Percentiles rank a stretch among this genome's conserved stretches.
Conservation (phyloP, 2,113 vertebrate species). For the Ornithorhynchus anatinus region DNA sequence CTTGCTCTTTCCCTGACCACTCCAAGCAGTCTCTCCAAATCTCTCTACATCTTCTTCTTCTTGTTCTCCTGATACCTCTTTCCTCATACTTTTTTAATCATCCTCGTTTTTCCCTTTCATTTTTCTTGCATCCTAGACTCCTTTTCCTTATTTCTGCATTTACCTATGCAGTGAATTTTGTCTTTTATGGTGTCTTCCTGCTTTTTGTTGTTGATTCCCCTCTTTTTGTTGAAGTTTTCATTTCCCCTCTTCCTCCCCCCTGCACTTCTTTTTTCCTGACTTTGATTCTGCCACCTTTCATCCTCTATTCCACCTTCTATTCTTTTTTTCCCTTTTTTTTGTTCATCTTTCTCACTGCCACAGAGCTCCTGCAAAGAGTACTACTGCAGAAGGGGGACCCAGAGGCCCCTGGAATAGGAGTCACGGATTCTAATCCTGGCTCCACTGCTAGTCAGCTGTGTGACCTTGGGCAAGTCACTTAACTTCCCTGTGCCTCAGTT, state of each 20-base stretch:
- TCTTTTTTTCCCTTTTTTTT: neutral
- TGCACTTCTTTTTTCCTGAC: neutral
- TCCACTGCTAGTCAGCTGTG: no score
- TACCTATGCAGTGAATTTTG: neutral
- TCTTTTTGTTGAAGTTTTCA: neutral
- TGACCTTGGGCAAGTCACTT: no score
- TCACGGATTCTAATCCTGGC: no score
- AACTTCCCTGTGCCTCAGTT: no score
- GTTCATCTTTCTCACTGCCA: neutral
- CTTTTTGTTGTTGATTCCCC: neutral
- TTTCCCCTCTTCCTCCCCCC: neutral
- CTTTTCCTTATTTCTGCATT: neutral
- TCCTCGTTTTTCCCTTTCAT: neutral
- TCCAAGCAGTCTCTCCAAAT: no score
- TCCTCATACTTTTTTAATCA: no score
- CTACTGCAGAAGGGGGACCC: no score
- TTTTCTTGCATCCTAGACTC: neutral
- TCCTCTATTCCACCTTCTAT: neutral
- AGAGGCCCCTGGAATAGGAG: no score
- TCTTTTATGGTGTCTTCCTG: neutral
- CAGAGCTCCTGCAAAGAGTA: neutral
- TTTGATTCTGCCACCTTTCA: neutral
- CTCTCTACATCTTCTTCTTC: no score
- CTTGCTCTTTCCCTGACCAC: no score
- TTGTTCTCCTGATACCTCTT: no score